Conservation (phyloP, 1,140 invertebrate species). For the Bombus affinis region DNA sequence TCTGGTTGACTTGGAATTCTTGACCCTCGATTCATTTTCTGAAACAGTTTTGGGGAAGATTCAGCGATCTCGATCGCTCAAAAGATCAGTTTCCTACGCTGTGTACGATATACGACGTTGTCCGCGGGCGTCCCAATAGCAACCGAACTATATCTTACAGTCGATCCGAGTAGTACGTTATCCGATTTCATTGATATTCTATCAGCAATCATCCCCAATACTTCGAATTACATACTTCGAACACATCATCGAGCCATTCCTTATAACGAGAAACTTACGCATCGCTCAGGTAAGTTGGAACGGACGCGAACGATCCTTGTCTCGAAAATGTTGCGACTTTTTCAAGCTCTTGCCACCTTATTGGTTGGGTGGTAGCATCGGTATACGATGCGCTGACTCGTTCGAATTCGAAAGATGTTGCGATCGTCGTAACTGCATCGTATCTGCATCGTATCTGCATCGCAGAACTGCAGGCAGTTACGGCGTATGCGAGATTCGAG, state of each 20-base stretch:
- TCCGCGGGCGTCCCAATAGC: conserved; percentile 67
- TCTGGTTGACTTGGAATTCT: conserved; percentile 77
- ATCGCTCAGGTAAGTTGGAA: conserved; percentile 69
- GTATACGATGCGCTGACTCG: background rate
- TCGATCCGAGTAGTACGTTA: conserved; percentile 7
- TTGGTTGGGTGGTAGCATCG: background rate
- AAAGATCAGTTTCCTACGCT: conserved; percentile 9
- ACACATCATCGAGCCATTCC: conserved; percentile 32
- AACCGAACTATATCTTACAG: conserved; percentile 34
- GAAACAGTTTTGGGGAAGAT: conserved; percentile 82
- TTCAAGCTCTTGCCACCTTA: accelerated
- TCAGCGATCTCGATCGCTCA: conserved; percentile 59
- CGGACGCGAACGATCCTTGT: background rate
- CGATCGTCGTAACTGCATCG: accelerated
- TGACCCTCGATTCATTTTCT: conserved; percentile 79
- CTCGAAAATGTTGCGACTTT: accelerated
- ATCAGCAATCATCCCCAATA: conserved; percentile 80
- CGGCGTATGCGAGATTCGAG: background rate
- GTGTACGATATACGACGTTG: conserved; percentile 26
- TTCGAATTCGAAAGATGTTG: background rate
- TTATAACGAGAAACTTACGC: conserved; percentile 38
- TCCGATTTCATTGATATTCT: conserved; percentile 56
- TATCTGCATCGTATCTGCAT: background rate
- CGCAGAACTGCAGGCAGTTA: no score
- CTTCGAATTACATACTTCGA: conserved; percentile 55